Base-by-base conservation (phyloP, 2,888 invertebrate genomes). In the Mylabris sibirica region DNA sequence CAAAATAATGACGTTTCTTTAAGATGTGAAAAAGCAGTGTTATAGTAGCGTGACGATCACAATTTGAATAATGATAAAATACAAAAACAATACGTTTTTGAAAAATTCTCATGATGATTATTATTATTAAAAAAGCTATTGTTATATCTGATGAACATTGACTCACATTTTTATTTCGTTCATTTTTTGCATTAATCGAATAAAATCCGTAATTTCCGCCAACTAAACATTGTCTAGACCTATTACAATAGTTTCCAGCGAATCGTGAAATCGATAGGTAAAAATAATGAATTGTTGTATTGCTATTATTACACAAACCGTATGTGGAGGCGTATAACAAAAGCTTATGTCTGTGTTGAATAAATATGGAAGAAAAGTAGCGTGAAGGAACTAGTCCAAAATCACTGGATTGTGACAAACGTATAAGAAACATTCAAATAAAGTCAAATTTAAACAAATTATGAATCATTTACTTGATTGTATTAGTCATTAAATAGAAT, bases 31-130 rank as follows among this genome's bases (percentile, higher is more conserved):
- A 49, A 49, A 49, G 20, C 49, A 8, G 2, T 4, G 20, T 49
- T 49, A 49, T 20, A 9, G 49, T 49, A 49, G 49, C 49, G 49
- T 49, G 49, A 49, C 49, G 49, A 49, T 49, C 20, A 49, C 20
- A 49, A 49, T 49, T 49, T 22, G 49, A 49, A 49, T 49, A 11
- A 22, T 49, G 20, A 22, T 49, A 49, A 6, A 49, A 49, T 20
- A 11, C 20, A 49, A 20, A 49, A 49, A 49, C 49, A 49, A 49
- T 49, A 49, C 8, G 44, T 17, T 49, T 49, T 49, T 49, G 9
- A 22, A 11, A 22, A 20, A 22, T 49, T 49, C 49, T 49, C 49
- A 49, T 49, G 20, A 49, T 22, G 49, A 49, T 49, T 1, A 20
- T 49, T 17, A 38, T 17, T 4, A 44, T n/a, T 5, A 44, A 12